Base-by-base conservation (phyloP, 2,888 invertebrate genomes). In the Pachliopta kotzebuea region DNA sequence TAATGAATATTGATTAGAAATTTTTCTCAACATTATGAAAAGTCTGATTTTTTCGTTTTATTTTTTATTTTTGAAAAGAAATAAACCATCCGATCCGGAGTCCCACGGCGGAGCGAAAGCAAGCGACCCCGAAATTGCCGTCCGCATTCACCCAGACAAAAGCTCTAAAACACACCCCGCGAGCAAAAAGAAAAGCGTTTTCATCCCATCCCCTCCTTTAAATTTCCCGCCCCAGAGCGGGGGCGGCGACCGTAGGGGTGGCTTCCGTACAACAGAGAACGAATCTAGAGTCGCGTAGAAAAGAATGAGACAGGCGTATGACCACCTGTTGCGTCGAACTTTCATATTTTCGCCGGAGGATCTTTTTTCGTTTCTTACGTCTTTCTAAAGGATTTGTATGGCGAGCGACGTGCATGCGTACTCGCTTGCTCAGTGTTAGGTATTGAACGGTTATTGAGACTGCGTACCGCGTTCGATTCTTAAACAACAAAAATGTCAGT, bases 71-170 rank as follows among this genome's bases (percentile, higher is more conserved):
- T 18, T 68, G 73, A 73, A 77, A 78, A 70, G 73, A 74, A 77
- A 79, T 72, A 77, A 76, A 83, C 74, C 79, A 83, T 85, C 83
- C 79, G 83, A 85, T 86, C 83, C 81, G 77, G 78, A 85, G 83
- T 83, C 84, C 86, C 83, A 83, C 83, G 86, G 83, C 84, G 80
- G 73, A 78, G 75, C 76, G 80, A 69, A 80, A 83, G 84, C 83
- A 86, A 88, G 88, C 90, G 89, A 89, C 89, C 90, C 89, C 90
- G 85, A 90, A 90, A 90, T 90, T 87, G 88, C 83, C 80, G 83
- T 85, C 90, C 87, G 90, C 90, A 90, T 88, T 91, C 90, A 90
- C 86, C 86, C 90, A 90, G 88, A 90, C 90, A 91, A 90, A 88
- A 90, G 89, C 87, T 81, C 88, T 88, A 86, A 88, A 89, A 86